A percentile compares a stretch with the other conserved stretches of the same genome.
These are phyloP conservation scores for Argyrosomus regius DNA, from an alignment of 2,797 vertebrate genomes.

Conservation along the genomic window DNA sequence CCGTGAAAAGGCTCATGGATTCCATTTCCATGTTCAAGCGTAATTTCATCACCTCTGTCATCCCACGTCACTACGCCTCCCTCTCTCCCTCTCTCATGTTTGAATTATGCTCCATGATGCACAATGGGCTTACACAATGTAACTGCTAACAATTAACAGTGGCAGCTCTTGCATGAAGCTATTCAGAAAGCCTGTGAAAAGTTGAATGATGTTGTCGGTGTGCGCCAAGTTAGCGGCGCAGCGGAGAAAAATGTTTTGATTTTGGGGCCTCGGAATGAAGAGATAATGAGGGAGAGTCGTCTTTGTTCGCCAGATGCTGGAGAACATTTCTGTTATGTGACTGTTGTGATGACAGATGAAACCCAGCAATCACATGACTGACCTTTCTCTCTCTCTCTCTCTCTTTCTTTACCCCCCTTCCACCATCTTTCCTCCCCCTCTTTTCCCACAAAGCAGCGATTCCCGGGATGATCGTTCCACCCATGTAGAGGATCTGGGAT, in stretches of 20 bases:
- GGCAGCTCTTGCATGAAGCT: slow-evolving; percentile 63
- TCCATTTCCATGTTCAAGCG: slow-evolving; percentile 50
- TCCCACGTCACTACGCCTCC: slow-evolving; percentile 35
- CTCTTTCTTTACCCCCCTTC: slow-evolving; percentile 1
- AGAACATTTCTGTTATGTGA: slow-evolving; percentile 83
- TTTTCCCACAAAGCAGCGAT: slow-evolving; percentile 91
- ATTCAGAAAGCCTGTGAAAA: slow-evolving; percentile 59
- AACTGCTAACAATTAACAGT: slow-evolving; percentile 74
- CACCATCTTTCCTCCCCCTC: slow-evolving; percentile 56
- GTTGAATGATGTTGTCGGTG: slow-evolving; percentile 47
- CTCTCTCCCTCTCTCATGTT: slow-evolving; percentile 36
- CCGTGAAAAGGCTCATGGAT: slow-evolving; percentile 11
- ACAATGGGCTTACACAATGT: slow-evolving; percentile 47
- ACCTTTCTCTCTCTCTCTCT: slow-evolving; percentile 70
- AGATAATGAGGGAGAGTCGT: slow-evolving; percentile 81
- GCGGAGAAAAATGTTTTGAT: slow-evolving; percentile 78
- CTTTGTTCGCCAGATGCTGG: slow-evolving; percentile 83
- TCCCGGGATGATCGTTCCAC: slow-evolving; percentile 98
- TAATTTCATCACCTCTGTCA: slow-evolving; percentile 65
- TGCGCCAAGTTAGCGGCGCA: slow-evolving; percentile 56
- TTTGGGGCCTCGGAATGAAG: slow-evolving; percentile 69
- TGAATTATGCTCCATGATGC: slow-evolving; percentile 45
- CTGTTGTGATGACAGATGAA: slow-evolving; percentile 85
- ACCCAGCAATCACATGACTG: slow-evolving; percentile 84
- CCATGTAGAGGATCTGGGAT: slow-evolving; percentile 93